phyloP scores from a whole-genome alignment of 2,888 invertebrate genomes.

The Myathropa florea region DNA sequence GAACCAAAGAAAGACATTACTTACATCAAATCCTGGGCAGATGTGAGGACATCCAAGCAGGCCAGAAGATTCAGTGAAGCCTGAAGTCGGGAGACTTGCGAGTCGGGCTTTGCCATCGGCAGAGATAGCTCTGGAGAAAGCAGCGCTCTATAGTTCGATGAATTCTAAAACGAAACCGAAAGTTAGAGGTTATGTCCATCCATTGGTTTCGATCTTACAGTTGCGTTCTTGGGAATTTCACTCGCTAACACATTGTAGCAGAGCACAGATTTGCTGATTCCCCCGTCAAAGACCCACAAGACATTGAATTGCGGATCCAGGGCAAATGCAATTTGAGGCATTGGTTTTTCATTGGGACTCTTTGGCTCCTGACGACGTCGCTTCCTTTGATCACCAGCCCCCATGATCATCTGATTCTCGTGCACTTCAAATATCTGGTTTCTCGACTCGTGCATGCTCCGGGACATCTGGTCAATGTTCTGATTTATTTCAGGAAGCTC shows the following conservation, averaged over 20 bases:
- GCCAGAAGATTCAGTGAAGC: slow-evolving; percentile 95
- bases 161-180: slow-evolving; percentile 73
- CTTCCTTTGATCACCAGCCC: slow-evolving; percentile 71
- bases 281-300: slow-evolving; percentile 93
- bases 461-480: slow-evolving; percentile 80
- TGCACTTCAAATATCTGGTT: slow-evolving; percentile 80
- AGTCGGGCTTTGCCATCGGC: slow-evolving; percentile 85
- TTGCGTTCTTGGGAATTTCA: slow-evolving; percentile 82
- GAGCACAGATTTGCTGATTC: slow-evolving; percentile 82
- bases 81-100: slow-evolving; percentile 90
- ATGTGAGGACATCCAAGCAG: slow-evolving; percentile 93
- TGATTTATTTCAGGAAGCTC: slow-evolving; percentile 78
- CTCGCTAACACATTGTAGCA: slow-evolving; percentile 93
- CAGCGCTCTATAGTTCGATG: slow-evolving; percentile 82
- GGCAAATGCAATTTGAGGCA: slow-evolving; percentile 79
- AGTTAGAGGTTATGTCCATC: background rate
- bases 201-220: slow-evolving; percentile 72
- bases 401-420: slow-evolving; percentile 74
- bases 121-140: slow-evolving; percentile 91
- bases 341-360: slow-evolving; percentile 74
- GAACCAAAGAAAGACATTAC: background rate
- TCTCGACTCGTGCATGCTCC: slow-evolving; percentile 80
- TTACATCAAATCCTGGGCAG: slow-evolving; percentile 87
- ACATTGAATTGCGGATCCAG: slow-evolving; percentile 96
- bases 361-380: slow-evolving; percentile 73